Evolutionary conservation across 2,888 invertebrate genomes (phyloP).

Genomic region (Tetragonisca angustula): DNA sequence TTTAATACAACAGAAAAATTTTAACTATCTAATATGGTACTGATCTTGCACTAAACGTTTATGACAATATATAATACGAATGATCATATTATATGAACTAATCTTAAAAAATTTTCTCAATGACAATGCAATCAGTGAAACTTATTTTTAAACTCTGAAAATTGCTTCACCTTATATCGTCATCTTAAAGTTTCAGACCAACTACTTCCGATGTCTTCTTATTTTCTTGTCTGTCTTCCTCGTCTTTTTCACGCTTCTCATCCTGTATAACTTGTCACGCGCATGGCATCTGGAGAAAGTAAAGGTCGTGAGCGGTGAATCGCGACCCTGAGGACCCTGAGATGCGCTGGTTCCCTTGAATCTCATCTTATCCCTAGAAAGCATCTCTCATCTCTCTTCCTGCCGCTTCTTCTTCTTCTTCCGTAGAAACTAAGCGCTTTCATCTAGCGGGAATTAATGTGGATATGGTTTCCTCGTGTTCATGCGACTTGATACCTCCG

Average conservation of each 20-base stretch:
- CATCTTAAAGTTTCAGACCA: constrained; percentile 14
- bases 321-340: constrained; percentile 77
- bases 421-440: constrained; percentile 58
- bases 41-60: not conserved
- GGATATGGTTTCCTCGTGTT: not conserved
- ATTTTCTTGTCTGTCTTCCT: constrained; percentile 1
- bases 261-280: constrained; percentile 36
- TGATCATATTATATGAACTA: not conserved
- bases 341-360: constrained; percentile 62
- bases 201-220: constrained; percentile 58
- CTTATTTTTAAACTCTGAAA: constrained; percentile 27
- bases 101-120: not conserved
- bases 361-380: constrained; percentile 76
- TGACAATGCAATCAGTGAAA: not conserved
- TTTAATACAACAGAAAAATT: not conserved
- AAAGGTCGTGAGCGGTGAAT: constrained; percentile 75
- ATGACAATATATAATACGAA: no score
- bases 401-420: constrained; percentile 4
- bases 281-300: constrained; percentile 72
- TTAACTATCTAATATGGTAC: not conserved
- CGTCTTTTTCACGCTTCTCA: constrained; percentile 13
- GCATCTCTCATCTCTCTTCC: constrained; percentile 66
- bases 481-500: not conserved
- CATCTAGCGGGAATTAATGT: constrained; percentile 55
- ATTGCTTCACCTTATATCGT: constrained; percentile 16